Percentiles rank a stretch among this genome's conserved stretches.
phyloP scores from a whole-genome alignment of 2,797 vertebrate genomes.

The Lacerta agilis region DNA sequence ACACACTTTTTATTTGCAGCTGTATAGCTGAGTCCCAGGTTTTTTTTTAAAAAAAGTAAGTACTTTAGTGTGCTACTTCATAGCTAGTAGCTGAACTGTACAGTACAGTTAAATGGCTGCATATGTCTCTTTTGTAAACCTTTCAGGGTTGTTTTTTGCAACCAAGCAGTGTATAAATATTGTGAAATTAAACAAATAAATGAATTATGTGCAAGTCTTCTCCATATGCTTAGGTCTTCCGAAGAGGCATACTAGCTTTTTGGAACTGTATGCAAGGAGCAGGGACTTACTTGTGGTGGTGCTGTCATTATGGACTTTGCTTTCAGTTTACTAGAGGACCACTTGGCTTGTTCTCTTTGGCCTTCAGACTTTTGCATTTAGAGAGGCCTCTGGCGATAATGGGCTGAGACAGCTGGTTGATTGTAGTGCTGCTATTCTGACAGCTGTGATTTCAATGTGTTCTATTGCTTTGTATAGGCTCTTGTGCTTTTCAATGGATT shows the following conservation, averaged over 20 bases:
- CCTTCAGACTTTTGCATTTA: background rate
- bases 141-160: too few species aligned
- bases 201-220: background rate
- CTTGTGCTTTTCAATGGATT: background rate
- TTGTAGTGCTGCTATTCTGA: background rate
- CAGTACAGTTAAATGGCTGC: background rate
- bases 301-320: background rate
- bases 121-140: background rate
- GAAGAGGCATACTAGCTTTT: background rate
- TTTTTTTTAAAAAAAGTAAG: background rate
- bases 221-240: background rate
- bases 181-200: too few species aligned
- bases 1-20: too few species aligned
- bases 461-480: background rate
- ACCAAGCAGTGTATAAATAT: too few species aligned
- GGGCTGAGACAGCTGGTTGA: background rate
- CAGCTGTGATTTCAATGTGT: background rate
- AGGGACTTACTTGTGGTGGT: background rate
- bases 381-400: background rate
- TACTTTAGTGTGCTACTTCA: background rate
- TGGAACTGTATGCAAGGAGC: background rate
- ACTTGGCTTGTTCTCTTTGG: background rate
- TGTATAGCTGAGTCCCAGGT: background rate
- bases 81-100: background rate
- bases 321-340: background rate